Conservation (phyloP, 2,797 vertebrate species). For the Nothura maculosa region DNA sequence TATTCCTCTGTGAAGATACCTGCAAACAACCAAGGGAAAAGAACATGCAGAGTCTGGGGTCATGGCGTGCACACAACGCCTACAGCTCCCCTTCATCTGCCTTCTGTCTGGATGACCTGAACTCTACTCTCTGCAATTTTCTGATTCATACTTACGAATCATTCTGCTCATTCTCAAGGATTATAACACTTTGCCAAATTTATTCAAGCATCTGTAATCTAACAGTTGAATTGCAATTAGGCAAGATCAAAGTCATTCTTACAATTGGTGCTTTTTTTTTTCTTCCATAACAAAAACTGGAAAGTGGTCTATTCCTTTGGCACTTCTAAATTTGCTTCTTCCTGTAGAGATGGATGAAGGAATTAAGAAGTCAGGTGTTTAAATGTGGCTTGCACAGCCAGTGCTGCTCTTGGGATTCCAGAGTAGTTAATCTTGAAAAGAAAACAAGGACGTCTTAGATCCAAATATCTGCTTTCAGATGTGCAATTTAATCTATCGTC, state of each 20-base stretch:
- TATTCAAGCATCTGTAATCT: not conserved
- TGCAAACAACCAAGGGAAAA: not conserved
- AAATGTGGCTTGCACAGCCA: slow-evolving; percentile 7
- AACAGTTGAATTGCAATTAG: not conserved
- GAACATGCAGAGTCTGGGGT: not conserved
- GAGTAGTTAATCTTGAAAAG: slow-evolving; percentile 36
- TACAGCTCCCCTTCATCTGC: not conserved
- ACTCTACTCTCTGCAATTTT: not conserved
- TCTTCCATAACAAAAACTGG: not conserved
- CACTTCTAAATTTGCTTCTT: slow-evolving; percentile 25
- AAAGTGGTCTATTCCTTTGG: not conserved
- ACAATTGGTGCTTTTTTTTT: not conserved
- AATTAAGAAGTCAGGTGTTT: slow-evolving; percentile 14
- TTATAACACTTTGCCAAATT: not conserved
- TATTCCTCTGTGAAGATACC: not conserved
- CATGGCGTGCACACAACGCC: not conserved
- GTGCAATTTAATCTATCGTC: not conserved
- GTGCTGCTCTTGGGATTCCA: slow-evolving; percentile 16
- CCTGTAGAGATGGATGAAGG: slow-evolving; percentile 1
- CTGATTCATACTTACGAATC: not conserved
- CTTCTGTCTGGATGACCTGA: not conserved
- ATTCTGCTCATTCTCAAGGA: not conserved
- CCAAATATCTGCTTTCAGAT: not conserved
- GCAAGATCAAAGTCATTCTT: not conserved
- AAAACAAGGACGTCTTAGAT: slow-evolving; percentile 21